These are phyloP conservation scores for Phenacoccus solenopsis DNA, from an alignment of 1,140 invertebrate genomes.

Conservation along the genomic window DNA sequence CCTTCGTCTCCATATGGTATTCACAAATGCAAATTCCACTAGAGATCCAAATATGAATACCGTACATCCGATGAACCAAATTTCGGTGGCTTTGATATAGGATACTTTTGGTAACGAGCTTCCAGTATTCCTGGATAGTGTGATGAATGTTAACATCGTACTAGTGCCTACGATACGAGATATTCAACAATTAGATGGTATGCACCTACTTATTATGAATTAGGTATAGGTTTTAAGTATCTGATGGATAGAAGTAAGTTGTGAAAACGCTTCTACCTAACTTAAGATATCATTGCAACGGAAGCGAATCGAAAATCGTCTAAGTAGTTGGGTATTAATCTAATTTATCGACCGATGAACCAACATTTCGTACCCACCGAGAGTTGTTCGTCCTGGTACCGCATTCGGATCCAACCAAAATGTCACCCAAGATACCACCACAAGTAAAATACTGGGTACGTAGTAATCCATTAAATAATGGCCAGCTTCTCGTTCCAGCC, in stretches of 20 bases:
- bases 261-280: too few species aligned
- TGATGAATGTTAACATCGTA: constrained; percentile 76
- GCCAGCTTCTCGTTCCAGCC: constrained; percentile 64
- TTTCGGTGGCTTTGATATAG: constrained; percentile 80
- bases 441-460: constrained; percentile 74
- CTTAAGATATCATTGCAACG: too few species aligned
- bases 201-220: not conserved
- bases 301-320: too few species aligned
- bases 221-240: too few species aligned
- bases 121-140: constrained; percentile 63
- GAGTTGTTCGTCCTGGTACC: constrained; percentile 61
- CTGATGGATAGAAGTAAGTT: too few species aligned
- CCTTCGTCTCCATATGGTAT: constrained; percentile 73
- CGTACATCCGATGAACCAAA: constrained; percentile 77
- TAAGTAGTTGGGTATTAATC: not conserved
- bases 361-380: constrained; percentile 39
- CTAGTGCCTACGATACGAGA: constrained; percentile 48
- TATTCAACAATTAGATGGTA: not conserved
- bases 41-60: constrained; percentile 73
- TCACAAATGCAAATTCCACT: constrained; percentile 81
- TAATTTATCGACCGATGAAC: not conserved
- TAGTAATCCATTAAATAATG: constrained; percentile 85
- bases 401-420: constrained; percentile 82
- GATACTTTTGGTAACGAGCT: constrained; percentile 76
- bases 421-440: constrained; percentile 79